These are phyloP conservation scores for Craterocephalus amniculus DNA, from an alignment of 2,797 vertebrate genomes.

Conservation along the genomic window DNA sequence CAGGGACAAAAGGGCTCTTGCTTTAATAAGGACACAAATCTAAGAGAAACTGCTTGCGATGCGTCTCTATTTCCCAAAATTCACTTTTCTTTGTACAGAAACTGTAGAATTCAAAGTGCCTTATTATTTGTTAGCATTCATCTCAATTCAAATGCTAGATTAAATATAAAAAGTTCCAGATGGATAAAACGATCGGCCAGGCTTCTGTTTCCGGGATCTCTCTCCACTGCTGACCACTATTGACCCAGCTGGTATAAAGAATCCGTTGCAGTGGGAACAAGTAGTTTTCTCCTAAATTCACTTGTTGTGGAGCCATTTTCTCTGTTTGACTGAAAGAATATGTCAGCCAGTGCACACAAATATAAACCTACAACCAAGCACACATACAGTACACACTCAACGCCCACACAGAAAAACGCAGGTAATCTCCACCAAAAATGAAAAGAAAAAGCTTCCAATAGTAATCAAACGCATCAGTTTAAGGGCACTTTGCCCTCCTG, in stretches of 20 bases:
- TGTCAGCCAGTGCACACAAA: constrained; percentile 37
- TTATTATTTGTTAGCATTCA: constrained; percentile 3
- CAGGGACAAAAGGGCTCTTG: neutral
- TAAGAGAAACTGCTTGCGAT: neutral
- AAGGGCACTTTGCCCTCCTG: constrained; percentile 69
- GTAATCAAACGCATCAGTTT: constrained; percentile 77
- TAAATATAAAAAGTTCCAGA: constrained; percentile 23
- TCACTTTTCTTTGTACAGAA: neutral
- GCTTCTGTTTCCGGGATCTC: constrained; percentile 26
- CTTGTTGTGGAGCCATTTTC: constrained; percentile 63
- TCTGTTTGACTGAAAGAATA: constrained; percentile 54
- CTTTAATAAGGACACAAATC: neutral
- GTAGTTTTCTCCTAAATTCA: constrained; percentile 65
- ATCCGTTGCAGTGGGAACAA: constrained; percentile 46
- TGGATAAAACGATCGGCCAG: constrained; percentile 17
- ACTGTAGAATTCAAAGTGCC: neutral
- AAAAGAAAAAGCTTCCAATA: constrained; percentile 61
- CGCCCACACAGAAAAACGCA: constrained; percentile 7
- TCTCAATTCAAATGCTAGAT: constrained; percentile 30
- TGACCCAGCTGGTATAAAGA: constrained; percentile 58
- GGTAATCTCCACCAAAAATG: constrained; percentile 34
- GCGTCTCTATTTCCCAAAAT: neutral
- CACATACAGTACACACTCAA: constrained; percentile 13
- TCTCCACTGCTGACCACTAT: constrained; percentile 53
- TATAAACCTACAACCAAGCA: constrained; percentile 12